Percentiles rank a stretch among this genome's conserved stretches.
Evolutionary conservation across 2,797 vertebrate species (phyloP).

Genomic region (Valencia hispanica): DNA sequence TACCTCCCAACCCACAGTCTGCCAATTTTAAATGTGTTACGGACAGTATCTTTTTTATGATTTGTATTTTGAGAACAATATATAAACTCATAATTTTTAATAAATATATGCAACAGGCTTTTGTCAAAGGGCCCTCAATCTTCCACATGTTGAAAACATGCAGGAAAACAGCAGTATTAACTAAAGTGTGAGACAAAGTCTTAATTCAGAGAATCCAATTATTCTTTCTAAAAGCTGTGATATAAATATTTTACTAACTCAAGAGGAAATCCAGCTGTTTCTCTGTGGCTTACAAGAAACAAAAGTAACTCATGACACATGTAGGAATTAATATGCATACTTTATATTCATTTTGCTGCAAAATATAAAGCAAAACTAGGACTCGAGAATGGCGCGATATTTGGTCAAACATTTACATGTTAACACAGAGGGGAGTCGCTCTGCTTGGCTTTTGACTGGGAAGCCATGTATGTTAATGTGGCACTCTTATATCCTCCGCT

Average conservation of each 20-base stretch:
- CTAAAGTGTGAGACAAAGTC: background rate
- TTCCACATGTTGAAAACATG: background rate
- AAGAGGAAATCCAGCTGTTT: background rate
- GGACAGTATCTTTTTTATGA: background rate
- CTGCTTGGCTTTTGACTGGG: background rate
- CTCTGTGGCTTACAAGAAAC: background rate
- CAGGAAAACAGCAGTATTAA: background rate
- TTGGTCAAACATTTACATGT: slow-evolving; percentile 1
- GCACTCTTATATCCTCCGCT: background rate
- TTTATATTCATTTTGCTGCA: background rate
- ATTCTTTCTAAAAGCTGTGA: background rate
- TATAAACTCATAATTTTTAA: background rate
- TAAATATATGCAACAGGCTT: background rate
- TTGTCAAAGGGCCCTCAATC: background rate
- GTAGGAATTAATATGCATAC: background rate
- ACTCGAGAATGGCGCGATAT: background rate
- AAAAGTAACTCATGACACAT: background rate
- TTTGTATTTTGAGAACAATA: background rate
- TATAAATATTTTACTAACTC: background rate
- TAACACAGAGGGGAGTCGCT: background rate
- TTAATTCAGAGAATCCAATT: background rate
- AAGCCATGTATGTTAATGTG: background rate
- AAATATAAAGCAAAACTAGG: background rate
- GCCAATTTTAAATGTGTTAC: background rate
- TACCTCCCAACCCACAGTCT: background rate